Base-by-base conservation (phyloP, 1,140 invertebrate genomes). In the Drosophila mayri region DNA sequence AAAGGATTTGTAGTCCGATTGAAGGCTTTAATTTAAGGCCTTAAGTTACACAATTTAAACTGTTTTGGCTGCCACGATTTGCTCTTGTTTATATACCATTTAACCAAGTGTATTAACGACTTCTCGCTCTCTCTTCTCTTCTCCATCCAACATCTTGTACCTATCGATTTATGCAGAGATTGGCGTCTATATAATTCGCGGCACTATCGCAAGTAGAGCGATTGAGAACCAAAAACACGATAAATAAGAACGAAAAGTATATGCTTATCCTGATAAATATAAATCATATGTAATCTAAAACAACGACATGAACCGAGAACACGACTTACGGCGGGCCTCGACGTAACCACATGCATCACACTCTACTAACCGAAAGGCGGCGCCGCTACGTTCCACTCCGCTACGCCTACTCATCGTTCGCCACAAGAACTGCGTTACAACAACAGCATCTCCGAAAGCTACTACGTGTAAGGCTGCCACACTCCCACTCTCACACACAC, bases 171-270 rank as follows among this genome's bases (percentile, higher is more conserved):
- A 86, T 79, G 78, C 81, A 92, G 91, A 92, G 91, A 92, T 90
- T 92, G 91, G 91, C 91, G 91, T 79, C 72, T 92, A 60, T 92
- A 92, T 79, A 92, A 92, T 71, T 88, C 91, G 71, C 85, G 91
- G 63, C 81, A 76, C 66, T 85, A 92, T 82, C 91, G 91, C 65
- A 91, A 91, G 78, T 92, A 86, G 76, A 81, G 44, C 79, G 35
- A 71, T 38, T 60, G 20, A 28, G 64, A 72, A 64, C 37, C 64
- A 47, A 61, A 44, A 67, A 49, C 50, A 30, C 25, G 16, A 50
- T 22, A 41, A 55, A 71, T 22, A 10, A 2, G 5, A 54, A 54
- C 16, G 16, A 49, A 49, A 49, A 30, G 25, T 30, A 30, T 37
- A 65, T 44, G 54, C 63, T 76, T 54, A 76, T 68, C 37, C 38